Conservation (phyloP, 2,888 invertebrate species). For the Cheilosia impressa region DNA sequence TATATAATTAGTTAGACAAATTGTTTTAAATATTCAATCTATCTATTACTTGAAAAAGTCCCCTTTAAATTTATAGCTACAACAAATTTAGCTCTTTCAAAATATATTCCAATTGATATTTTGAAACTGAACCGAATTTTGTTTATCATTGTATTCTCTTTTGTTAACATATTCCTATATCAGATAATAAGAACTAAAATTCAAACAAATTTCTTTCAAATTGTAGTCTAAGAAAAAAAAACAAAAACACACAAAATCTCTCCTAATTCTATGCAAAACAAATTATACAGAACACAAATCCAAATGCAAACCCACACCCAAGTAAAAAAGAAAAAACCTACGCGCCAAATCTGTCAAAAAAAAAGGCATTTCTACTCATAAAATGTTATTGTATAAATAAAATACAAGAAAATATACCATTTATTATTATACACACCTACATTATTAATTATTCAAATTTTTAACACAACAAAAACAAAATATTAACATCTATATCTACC, state of each 20-base stretch:
- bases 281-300: constrained; percentile 2
- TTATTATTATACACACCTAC: constrained; percentile 35
- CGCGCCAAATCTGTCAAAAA: constrained; percentile 21
- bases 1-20: constrained; percentile 3
- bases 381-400: constrained; percentile 46
- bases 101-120: constrained; percentile 31
- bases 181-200: constrained; percentile 3
- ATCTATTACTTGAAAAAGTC: neutral
- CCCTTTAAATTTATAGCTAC: neutral
- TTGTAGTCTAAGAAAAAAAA: neutral
- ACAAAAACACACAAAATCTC: constrained; percentile 14
- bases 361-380: constrained; percentile 37
- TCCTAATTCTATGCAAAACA: constrained; percentile 44
- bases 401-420: constrained; percentile 24
- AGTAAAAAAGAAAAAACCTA: neutral
- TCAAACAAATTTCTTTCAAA: constrained; percentile 1
- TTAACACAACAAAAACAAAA: constrained; percentile 23
- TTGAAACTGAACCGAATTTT: constrained; percentile 45
- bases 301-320: constrained; percentile 25
- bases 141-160: neutral
- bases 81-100: constrained; percentile 42
- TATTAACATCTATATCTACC: constrained; percentile 30
- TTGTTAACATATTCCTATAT: constrained; percentile 2
- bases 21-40: constrained; percentile 9
- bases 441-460: constrained; percentile 42